Conservation (phyloP, 2,113 vertebrate species). For the Tragelaphus buxtoni region DNA sequence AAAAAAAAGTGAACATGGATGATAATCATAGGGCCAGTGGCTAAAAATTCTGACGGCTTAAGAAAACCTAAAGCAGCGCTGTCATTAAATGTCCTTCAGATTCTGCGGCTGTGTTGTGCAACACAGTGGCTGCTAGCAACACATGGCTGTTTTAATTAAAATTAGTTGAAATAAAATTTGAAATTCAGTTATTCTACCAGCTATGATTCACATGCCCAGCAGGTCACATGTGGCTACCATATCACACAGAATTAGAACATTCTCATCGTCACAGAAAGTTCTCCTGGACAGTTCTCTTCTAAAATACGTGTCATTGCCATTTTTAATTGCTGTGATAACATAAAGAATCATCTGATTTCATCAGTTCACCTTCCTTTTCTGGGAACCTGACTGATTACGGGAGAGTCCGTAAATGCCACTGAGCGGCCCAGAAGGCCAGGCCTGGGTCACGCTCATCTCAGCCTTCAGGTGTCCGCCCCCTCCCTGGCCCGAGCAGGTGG, state of each 20-base stretch:
- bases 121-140: not conserved
- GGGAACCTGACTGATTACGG: not conserved
- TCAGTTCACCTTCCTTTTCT: not conserved
- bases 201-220: not conserved
- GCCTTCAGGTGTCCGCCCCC: rapidly evolving
- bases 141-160: not conserved
- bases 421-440: not conserved
- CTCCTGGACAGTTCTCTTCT: not conserved
- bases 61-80: not conserved
- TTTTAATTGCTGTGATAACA: not conserved
- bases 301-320: not conserved
- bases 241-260: not conserved
- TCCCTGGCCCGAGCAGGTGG: rapidly evolving
- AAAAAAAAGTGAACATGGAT: not conserved
- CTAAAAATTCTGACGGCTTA: not conserved
- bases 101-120: not conserved
- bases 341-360: not conserved
- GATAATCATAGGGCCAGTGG: not conserved
- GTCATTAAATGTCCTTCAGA: not conserved
- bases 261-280: not conserved
- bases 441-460: not conserved
- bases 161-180: not conserved
- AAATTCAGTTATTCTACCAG: not conserved
- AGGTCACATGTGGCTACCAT: not conserved
- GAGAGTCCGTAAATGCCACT: not conserved